Percentiles rank a stretch among this genome's conserved stretches.
Conservation (phyloP, 1,140 invertebrate species). For the Euglossa dilemma region DNA sequence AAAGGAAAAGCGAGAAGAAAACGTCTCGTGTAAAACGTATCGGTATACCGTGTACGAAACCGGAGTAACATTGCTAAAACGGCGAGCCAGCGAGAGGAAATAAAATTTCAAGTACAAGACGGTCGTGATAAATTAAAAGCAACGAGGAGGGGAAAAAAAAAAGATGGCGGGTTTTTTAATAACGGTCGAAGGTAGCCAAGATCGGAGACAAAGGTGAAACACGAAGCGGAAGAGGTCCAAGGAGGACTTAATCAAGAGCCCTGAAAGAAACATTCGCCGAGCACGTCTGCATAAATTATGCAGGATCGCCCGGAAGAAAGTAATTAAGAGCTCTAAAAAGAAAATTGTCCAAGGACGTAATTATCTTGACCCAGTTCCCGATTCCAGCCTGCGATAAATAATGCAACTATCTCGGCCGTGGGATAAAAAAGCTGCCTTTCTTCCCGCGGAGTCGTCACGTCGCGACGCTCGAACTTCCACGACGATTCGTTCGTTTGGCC, state of each 20-base stretch:
- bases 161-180: background rate
- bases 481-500: background rate
- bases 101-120: background rate
- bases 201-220: background rate
- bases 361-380: conserved; percentile 5
- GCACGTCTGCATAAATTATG: conserved; percentile 4
- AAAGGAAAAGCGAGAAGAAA: too few species aligned
- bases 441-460: background rate
- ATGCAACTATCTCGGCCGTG: background rate
- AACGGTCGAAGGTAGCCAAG: background rate
- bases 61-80: too few species aligned
- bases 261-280: background rate
- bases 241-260: background rate
- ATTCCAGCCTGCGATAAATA: background rate
- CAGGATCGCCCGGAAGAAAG: background rate
- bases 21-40: too few species aligned
- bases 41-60: too few species aligned
- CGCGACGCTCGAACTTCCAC: background rate
- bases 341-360: background rate
- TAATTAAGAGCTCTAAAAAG: conserved; percentile 4
- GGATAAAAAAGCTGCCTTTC: background rate
- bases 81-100: background rate
- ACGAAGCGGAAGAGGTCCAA: background rate
- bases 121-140: background rate
- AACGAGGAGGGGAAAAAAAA: background rate